Evolutionary conservation across 2,888 invertebrate genomes (phyloP).

Genomic region (Archaeoteleia sp.): DNA sequence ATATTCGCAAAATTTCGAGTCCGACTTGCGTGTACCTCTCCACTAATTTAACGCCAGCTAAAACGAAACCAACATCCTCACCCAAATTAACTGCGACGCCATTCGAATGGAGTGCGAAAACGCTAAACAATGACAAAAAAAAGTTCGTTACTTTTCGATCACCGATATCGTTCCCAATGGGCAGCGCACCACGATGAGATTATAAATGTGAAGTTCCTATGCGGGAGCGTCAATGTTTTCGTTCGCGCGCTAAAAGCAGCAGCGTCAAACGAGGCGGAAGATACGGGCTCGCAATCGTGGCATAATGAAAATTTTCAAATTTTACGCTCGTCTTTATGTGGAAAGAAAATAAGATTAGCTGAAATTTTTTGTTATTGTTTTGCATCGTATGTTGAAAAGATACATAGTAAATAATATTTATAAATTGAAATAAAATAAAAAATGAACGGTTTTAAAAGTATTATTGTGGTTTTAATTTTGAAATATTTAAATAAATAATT

Average conservation of each 20-base stretch:
- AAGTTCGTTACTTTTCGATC: conserved; percentile 50
- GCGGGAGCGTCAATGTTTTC: conserved; percentile 29
- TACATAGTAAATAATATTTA: no score
- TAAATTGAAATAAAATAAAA: no score
- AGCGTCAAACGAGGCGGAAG: conserved; percentile 61
- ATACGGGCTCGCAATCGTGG: conserved; percentile 48
- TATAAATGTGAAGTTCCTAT: conserved; percentile 52
- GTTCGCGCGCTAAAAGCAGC: conserved; percentile 48
- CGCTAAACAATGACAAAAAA: conserved; percentile 31
- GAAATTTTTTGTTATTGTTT: no score
- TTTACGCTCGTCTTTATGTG: conserved; percentile 75
- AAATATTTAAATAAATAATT: no score
- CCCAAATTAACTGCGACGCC: conserved; percentile 28
- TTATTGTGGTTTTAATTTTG: no score
- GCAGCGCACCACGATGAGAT: conserved; percentile 39
- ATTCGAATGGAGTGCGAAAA: conserved; percentile 23
- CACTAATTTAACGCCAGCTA: conserved; percentile 49
- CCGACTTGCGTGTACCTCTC: no score
- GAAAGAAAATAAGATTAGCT: no score
- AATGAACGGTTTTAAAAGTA: no score
- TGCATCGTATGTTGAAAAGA: no score
- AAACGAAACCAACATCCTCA: background rate
- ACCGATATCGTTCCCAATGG: conserved; percentile 40
- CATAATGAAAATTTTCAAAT: conserved; percentile 73
- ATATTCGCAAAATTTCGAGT: no score